Conservation (phyloP, 1,140 invertebrate species). For the Megalonaias nervosa region DNA sequence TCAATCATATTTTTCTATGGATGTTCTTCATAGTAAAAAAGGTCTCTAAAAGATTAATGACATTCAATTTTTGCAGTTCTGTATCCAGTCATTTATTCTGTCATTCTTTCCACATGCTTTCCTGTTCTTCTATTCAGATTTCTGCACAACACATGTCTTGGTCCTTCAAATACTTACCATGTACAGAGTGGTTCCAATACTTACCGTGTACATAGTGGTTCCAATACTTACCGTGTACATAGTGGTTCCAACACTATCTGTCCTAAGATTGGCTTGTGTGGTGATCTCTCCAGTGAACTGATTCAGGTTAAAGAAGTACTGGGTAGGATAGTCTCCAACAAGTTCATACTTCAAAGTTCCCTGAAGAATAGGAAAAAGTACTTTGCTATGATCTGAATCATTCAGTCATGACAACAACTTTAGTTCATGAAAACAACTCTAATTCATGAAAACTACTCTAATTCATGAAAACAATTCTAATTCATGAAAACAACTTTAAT, state of each 20-base stretch:
- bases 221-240: constrained; percentile 25
- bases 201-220: constrained; percentile 23
- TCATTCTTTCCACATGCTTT: no score
- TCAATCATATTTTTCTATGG: no score
- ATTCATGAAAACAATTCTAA: not conserved
- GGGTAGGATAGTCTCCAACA: constrained; percentile 51
- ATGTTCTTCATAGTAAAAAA: no score
- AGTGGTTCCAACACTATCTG: constrained; percentile 7
- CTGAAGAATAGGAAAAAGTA: constrained; percentile 29
- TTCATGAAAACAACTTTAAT: not conserved
- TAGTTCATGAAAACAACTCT: not conserved
- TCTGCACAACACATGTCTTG: no score
- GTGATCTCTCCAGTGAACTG: constrained; percentile 27
- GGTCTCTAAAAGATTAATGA: no score
- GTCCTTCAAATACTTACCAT: no score
- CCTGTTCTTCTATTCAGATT: no score
- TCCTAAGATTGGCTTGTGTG: constrained; percentile 26
- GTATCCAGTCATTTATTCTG: no score
- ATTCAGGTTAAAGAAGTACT: constrained; percentile 51
- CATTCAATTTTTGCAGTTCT: no score
- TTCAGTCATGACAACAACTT: not conserved
- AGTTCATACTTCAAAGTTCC: constrained; percentile 46
- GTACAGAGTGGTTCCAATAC: not conserved
- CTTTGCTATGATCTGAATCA: not conserved
- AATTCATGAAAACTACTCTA: not conserved